Evolutionary conservation across 1,140 invertebrate genomes (phyloP), one percentile per base, ranked within the genome.

Genomic region (Goniozus legneri): DNA sequence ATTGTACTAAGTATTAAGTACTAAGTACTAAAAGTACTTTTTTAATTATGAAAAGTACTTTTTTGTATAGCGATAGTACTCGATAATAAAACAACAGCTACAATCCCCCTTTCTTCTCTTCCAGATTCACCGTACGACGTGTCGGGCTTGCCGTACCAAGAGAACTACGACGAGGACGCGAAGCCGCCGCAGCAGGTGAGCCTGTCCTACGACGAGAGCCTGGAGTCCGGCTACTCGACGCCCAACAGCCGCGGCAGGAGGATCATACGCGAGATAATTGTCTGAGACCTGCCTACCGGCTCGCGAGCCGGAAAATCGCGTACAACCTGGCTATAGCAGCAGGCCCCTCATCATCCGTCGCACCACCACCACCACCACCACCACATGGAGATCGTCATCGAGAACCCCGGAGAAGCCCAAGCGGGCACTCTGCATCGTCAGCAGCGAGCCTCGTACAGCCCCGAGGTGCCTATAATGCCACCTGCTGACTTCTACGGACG

Each of bases 251-350:
- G 91, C 62, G 89, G 87, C 57, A 81, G 91, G 44, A 78, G 92
- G 66, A 91, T 95, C 65, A 95, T 95, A 63, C 82, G 92, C 48
- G 92, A 95, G 75, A 95, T 95, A 70, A 95, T 95, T 72, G 92
- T 96, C 67, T 96, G 85, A 89, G 76, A 72, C 45, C 66, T 71
- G 58, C 67, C 69, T 38, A 73, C 67, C 69, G 73, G 73, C 71
- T 71, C 66, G 45, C 62, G 70, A 58, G 73, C 71, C 72, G 69
- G 69, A 42, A 73, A 67, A 58, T 67, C 73, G 42, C 62, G 69
- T 37, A 73, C 71, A 15, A 74, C 71, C 16, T 74, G 74, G 73
- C 69, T 76, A 64, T 76, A 76, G 73, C 73, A 75, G 68, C 62
- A 73, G 63, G 73, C 73, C 60, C 63, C 66, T n/a, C 58, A 56